Evolutionary conservation across 2,797 vertebrate genomes (phyloP), one percentile per base, ranked within the genome.

Genomic region (Syngnathus rostellatus): DNA sequence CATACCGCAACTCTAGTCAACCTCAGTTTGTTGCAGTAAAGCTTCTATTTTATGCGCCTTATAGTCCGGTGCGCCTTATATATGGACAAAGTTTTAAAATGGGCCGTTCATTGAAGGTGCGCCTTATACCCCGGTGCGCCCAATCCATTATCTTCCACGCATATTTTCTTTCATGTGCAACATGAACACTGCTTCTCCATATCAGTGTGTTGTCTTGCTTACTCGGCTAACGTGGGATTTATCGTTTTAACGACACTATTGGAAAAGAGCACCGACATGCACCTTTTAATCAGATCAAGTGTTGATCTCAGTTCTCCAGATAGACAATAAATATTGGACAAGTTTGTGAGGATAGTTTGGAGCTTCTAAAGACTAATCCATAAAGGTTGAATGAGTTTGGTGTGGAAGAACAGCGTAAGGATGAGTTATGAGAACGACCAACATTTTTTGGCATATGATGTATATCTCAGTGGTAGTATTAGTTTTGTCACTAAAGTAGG

Each of bases 391-490:
- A 40, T 60, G 38, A 25, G 39, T 40, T 61, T 21, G 19, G 9
- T 21, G 5, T 41, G 38, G 21, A 23, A 23, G 21, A 53, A 53
- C 21, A 53, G 19, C 50, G 23, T 23, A 23, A 55, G 54, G 8
- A 0, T 25, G 5, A 37, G 25, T 6, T 23, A 38, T 59, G n/a
- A 39, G 38, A 17, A n/a, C 37, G 39, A 38, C 4, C 16, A 4
- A 8, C 2, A 39, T 38, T 9, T 17, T 3, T 84, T 87, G 86
- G 81, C 85, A 82, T 89, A 85, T 83, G 85, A 86, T 86, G 81
- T 81, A 81, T 87, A 83, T 85, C 78, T 89, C 87, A 84, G 88
- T 90, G 88, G 89, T 78, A 83, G 88, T 85, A 89, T 89, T 88
- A 88, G 82, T 86, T 82, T 83, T 84, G 88, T 83, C 85, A 89